phyloP scores from a whole-genome alignment of 2,888 invertebrate genomes.

The Linnaemya tessellans region DNA sequence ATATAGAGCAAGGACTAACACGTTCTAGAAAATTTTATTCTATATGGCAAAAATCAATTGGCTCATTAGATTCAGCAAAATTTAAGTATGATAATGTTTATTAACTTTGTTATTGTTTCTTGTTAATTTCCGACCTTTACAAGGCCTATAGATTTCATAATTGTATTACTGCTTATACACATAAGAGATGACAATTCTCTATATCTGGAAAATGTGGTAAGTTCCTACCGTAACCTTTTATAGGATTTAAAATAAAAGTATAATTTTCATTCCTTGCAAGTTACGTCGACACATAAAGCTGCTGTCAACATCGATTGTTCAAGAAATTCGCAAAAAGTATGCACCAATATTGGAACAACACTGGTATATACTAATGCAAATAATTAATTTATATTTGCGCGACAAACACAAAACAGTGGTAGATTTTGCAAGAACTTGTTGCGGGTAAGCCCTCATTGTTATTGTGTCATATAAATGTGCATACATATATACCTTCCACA shows the following conservation, averaged over 20 bases:
- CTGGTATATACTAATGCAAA: constrained; percentile 85
- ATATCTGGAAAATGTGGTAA: constrained; percentile 86
- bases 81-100: constrained; percentile 57
- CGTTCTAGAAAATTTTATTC: constrained; percentile 81
- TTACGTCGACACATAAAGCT: constrained; percentile 79
- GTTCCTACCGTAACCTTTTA: constrained; percentile 76
- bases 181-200: constrained; percentile 86
- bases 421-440: constrained; percentile 86
- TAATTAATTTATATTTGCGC: constrained; percentile 85
- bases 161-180: constrained; percentile 87
- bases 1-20: constrained; percentile 79
- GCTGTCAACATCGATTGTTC: constrained; percentile 53
- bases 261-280: constrained; percentile 70
- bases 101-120: not conserved
- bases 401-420: constrained; percentile 84
- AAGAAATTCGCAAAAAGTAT: constrained; percentile 81
- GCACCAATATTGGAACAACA: constrained; percentile 85
- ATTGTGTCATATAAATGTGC: not conserved
- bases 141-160: constrained; percentile 88
- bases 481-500: not conserved
- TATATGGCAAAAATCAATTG: constrained; percentile 78
- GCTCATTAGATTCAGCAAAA: constrained; percentile 50
- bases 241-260: not conserved
- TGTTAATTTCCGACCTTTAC: constrained; percentile 22
- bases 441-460: constrained; percentile 80